Conservation (phyloP, 2,888 invertebrate genomes). For the Drosophila demipolita region DNA sequence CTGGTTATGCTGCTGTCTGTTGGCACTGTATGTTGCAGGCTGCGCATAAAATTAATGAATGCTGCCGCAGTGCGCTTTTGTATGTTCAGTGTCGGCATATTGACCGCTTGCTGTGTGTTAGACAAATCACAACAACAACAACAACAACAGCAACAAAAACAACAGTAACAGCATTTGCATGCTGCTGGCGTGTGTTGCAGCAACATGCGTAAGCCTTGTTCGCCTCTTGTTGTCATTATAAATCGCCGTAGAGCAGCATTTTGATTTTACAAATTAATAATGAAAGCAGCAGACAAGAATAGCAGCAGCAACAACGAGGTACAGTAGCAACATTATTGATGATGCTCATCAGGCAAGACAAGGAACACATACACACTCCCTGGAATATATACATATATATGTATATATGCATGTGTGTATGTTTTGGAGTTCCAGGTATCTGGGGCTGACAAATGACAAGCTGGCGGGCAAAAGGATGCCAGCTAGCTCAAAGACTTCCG, state of each 20-base stretch:
- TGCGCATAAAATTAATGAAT: conserved; percentile 79
- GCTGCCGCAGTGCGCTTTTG: conserved; percentile 75
- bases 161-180: conserved; percentile 58
- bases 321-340: conserved; percentile 77
- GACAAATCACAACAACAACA: conserved; percentile 83
- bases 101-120: conserved; percentile 80
- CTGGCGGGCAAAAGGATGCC: conserved; percentile 44
- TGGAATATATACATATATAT: conserved; percentile 10
- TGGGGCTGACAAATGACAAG: conserved; percentile 75
- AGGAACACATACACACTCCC: background rate
- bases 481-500: conserved; percentile 68
- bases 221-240: conserved; percentile 72
- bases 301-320: conserved; percentile 24
- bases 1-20: conserved; percentile 27
- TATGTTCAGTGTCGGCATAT: conserved; percentile 64
- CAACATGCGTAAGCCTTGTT: conserved; percentile 71
- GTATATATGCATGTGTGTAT: conserved; percentile 18
- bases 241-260: conserved; percentile 78
- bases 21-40: conserved; percentile 57
- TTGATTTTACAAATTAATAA: conserved; percentile 84
- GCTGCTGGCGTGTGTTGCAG: conserved; percentile 60
- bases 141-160: no score
- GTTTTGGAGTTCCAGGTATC: conserved; percentile 62
- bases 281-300: conserved; percentile 42
- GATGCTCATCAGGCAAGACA: conserved; percentile 55